Conservation (phyloP, 2,797 vertebrate genomes). For the Malurus splendens region DNA sequence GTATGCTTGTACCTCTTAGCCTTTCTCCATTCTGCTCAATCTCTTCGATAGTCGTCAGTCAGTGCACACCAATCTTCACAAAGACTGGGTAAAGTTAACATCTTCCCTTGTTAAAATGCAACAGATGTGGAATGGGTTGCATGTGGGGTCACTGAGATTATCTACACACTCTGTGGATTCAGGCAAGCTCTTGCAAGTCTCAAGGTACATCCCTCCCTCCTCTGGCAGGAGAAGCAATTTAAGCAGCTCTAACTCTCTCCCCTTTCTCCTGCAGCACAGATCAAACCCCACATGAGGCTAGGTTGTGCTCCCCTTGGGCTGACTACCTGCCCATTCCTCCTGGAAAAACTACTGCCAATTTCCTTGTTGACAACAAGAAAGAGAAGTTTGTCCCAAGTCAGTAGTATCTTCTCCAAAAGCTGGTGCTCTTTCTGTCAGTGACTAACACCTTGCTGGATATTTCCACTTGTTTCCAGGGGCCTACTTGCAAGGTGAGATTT, state of each 20-base stretch:
- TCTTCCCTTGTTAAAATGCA: not conserved
- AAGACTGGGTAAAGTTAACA: not conserved
- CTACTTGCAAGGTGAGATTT: not conserved
- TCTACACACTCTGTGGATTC: not conserved
- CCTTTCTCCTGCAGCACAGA: not conserved
- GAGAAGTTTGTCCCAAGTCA: not conserved
- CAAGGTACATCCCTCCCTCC: not conserved
- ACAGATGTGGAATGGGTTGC: not conserved
- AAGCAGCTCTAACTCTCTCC: not conserved
- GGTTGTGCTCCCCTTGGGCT: not conserved
- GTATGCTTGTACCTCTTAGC: not conserved
- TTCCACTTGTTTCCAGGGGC: not conserved
- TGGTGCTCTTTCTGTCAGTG: not conserved
- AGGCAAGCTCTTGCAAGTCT: not conserved
- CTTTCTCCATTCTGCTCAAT: not conserved
- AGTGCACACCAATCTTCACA: not conserved
- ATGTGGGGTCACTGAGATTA: not conserved
- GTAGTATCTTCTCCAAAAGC: not conserved
- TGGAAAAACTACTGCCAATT: not conserved
- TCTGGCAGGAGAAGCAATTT: not conserved
- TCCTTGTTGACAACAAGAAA: not conserved
- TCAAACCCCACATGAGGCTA: not conserved
- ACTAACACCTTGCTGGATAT: not conserved
- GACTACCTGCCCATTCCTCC: not conserved
- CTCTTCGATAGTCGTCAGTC: not conserved